phyloP scores from a whole-genome alignment of 2,888 invertebrate species.

The Endomychus coccineus region DNA sequence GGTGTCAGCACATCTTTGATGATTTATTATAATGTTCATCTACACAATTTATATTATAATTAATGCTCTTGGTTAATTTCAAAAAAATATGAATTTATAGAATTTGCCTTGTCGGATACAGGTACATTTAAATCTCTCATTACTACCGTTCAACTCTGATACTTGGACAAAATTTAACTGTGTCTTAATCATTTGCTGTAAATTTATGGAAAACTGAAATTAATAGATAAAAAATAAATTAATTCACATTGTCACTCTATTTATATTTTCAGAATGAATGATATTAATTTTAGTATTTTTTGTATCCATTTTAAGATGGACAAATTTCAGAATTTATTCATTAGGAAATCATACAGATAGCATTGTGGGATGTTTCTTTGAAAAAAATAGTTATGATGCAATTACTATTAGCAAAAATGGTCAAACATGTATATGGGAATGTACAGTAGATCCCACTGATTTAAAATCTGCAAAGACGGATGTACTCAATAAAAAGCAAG shows the following conservation, averaged over 20 bases:
- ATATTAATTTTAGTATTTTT: background rate
- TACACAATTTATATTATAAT: too few relatives aligned
- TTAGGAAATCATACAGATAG: slow-evolving; percentile 80
- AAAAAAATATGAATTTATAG: too few relatives aligned
- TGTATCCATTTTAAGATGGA: slow-evolving; percentile 38
- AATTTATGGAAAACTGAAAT: too few relatives aligned
- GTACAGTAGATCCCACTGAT: slow-evolving; percentile 64
- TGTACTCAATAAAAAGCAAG: slow-evolving; percentile 45
- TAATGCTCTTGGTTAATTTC: too few relatives aligned
- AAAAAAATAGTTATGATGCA: slow-evolving; percentile 75
- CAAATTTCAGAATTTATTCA: slow-evolving; percentile 68
- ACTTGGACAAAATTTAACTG: background rate
- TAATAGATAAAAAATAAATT: too few relatives aligned
- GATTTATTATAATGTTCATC: too few relatives aligned
- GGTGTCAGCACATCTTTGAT: too few relatives aligned
- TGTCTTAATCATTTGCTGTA: too few relatives aligned
- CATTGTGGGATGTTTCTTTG: slow-evolving; percentile 83
- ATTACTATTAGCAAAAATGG: slow-evolving; percentile 80
- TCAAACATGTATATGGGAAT: slow-evolving; percentile 79
- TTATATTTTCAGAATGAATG: background rate
- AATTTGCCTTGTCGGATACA: too few relatives aligned
- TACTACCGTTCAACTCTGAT: too few relatives aligned
- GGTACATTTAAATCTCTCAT: too few relatives aligned
- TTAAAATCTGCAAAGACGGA: slow-evolving; percentile 47
- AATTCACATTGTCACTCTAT: background rate